A percentile compares a stretch with the other conserved stretches of the same genome.
These are phyloP conservation scores for Leptopilina syphax DNA, from an alignment of 2,888 invertebrate genomes.

Conservation along the genomic window DNA sequence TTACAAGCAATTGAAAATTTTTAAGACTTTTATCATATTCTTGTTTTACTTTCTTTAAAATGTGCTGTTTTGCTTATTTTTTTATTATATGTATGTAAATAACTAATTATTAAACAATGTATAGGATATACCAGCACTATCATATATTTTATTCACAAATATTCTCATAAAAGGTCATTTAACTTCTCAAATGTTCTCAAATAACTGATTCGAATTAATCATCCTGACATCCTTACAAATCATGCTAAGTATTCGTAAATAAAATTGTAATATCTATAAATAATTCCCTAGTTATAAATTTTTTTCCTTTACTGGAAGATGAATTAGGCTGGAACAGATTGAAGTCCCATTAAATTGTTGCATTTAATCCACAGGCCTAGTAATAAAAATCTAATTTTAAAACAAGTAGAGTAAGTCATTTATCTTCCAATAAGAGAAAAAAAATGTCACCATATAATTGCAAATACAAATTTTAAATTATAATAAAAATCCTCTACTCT, in stretches of 20 bases:
- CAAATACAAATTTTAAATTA: conserved; percentile 36
- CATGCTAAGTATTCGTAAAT: conserved; percentile 43
- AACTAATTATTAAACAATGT: not conserved
- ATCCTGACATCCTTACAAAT: conserved; percentile 39
- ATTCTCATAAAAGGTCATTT: conserved; percentile 11
- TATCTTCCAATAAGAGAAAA: too few species aligned
- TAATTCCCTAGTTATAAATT: too few species aligned
- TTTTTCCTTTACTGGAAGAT: too few species aligned
- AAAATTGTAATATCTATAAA: too few species aligned
- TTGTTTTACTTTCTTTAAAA: too few species aligned
- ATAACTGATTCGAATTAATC: conserved; percentile 15
- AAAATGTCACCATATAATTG: too few species aligned
- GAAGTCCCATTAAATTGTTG: too few species aligned
- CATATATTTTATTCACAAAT: not conserved
- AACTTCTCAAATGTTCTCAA: not conserved
- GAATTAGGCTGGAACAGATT: too few species aligned
- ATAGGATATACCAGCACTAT: conserved; percentile 17
- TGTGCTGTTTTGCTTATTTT: not conserved
- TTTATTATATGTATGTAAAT: not conserved
- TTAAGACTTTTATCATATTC: not conserved
- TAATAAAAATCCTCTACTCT: conserved; percentile 17
- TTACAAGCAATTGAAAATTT: not conserved
- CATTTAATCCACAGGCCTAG: too few species aligned
- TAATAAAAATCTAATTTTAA: too few species aligned
- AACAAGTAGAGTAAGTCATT: too few species aligned